Conservation (phyloP, 2,888 invertebrate species). For the Phortica magna region DNA sequence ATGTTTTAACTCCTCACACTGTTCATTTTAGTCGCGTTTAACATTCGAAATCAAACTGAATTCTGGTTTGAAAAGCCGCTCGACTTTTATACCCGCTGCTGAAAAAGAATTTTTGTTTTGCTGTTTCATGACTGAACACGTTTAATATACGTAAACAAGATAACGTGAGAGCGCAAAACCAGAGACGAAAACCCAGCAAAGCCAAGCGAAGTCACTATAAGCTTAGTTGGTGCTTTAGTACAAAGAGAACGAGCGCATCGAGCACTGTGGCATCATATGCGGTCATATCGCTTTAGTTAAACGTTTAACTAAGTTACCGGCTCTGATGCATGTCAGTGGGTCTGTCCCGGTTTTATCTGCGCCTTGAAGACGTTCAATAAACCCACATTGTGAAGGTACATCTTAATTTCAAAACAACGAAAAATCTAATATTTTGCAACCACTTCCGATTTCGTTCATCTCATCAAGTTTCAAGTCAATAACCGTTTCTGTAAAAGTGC, state of each 20-base stretch:
- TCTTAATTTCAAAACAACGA: not conserved
- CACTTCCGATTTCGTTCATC: not conserved
- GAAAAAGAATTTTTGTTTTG: conserved; percentile 12
- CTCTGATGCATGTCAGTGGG: not conserved
- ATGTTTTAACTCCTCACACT: not conserved
- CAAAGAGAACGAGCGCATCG: not conserved
- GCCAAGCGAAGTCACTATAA: not conserved
- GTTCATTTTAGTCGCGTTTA: conserved; percentile 3
- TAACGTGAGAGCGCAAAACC: not conserved
- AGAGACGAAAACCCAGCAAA: not conserved
- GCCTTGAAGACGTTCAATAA: not conserved
- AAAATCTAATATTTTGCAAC: not conserved
- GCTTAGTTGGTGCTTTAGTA: not conserved
- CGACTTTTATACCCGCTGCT: conserved; percentile 50
- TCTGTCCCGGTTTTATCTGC: not conserved
- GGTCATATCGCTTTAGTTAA: not conserved
- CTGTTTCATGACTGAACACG: not conserved
- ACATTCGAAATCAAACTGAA: conserved; percentile 49
- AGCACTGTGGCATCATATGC: not conserved
- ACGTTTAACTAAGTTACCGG: not conserved
- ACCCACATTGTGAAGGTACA: not conserved
- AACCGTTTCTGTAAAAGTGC: not conserved
- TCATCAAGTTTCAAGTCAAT: not conserved
- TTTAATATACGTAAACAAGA: not conserved
- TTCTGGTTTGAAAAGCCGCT: conserved; percentile 8